phyloP scores from a whole-genome alignment of 2,797 vertebrate species.

The Otus scops region DNA sequence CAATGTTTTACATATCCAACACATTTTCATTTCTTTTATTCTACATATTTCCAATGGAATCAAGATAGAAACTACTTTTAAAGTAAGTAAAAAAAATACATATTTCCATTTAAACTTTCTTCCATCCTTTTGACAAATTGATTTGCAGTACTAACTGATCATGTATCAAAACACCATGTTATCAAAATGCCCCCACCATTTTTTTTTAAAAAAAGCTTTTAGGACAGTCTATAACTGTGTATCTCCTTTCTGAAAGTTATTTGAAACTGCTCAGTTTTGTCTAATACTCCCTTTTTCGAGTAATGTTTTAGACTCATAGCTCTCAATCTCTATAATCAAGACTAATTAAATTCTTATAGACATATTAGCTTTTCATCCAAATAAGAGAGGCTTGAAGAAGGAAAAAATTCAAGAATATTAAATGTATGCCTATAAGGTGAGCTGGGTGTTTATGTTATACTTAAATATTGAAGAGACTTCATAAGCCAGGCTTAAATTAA shows the following conservation, averaged over 20 bases:
- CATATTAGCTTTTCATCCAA: background rate
- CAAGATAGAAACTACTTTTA: slow-evolving; percentile 46
- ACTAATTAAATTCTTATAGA: background rate
- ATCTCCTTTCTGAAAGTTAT: slow-evolving; percentile 8
- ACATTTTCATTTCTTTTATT: background rate
- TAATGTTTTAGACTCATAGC: background rate
- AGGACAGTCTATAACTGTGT: background rate
- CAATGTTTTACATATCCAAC: background rate
- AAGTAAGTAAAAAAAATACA: slow-evolving; percentile 52
- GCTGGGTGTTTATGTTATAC: background rate
- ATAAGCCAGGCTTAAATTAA: background rate
- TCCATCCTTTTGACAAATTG: slow-evolving; percentile 17
- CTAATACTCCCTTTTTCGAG: background rate
- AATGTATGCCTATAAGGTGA: background rate
- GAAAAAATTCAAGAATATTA: background rate
- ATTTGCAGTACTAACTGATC: background rate
- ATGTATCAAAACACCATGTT: slow-evolving; percentile 7
- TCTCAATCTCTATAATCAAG: background rate
- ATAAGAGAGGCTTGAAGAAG: background rate
- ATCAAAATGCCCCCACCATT: background rate
- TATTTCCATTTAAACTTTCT: slow-evolving; percentile 45
- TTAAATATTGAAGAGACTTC: background rate
- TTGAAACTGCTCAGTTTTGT: background rate
- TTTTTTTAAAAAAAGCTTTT: background rate
- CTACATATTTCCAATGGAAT: slow-evolving; percentile 22